These are phyloP conservation scores for Myxocyprinus asiaticus DNA, from an alignment of 2,113 vertebrate genomes.

Conservation along the genomic window DNA sequence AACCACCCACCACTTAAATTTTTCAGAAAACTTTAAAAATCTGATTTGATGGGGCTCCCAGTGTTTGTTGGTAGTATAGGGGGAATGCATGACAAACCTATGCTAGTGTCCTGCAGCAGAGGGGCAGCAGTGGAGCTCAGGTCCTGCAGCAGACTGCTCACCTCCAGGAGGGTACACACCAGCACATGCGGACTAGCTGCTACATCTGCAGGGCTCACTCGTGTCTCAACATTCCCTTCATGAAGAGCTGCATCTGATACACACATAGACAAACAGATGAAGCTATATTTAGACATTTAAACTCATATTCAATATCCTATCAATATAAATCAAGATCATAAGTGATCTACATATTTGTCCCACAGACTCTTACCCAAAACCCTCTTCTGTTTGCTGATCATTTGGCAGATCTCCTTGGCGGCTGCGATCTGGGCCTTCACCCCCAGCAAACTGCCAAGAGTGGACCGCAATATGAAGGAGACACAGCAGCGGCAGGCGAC, in stretches of 20 bases:
- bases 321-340: not conserved
- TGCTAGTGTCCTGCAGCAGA: constrained; percentile 83
- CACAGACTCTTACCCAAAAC: constrained; percentile 78
- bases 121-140: constrained; percentile 84
- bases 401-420: constrained; percentile 83
- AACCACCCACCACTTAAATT: too few species aligned
- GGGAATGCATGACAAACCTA: constrained; percentile 72
- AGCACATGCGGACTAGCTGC: constrained; percentile 81
- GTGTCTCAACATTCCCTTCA: constrained; percentile 82
- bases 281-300: not conserved
- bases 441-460: constrained; percentile 85
- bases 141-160: constrained; percentile 82
- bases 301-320: not conserved
- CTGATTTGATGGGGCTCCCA: not conserved
- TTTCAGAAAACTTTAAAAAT: not conserved
- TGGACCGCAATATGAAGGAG: constrained; percentile 87
- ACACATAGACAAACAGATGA: constrained; percentile 31
- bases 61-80: not conserved
- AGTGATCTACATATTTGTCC: not conserved
- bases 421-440: constrained; percentile 92
- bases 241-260: constrained; percentile 76
- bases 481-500: constrained; percentile 79
- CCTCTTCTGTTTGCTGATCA: constrained; percentile 82
- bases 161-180: constrained; percentile 86
- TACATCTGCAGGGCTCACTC: constrained; percentile 71